Base-by-base conservation (phyloP, 1,140 invertebrate genomes). In the Dolichoris vasculosae region DNA sequence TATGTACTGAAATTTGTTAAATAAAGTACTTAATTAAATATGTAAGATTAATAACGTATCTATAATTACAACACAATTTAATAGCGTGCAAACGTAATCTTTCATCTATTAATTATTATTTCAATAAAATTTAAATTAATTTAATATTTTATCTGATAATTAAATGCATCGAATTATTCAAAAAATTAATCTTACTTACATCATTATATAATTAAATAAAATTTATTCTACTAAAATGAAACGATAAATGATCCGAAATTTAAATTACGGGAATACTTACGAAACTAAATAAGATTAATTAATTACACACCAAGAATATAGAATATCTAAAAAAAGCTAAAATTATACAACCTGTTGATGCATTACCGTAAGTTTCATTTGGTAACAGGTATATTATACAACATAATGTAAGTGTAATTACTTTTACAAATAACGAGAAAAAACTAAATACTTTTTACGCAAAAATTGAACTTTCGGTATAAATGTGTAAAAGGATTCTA, bases 311-410 rank as follows among this genome's bases (percentile, higher is more conserved):
- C 23, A 20, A 75, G 17, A 51, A 20, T 30, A 6, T 38, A 79
- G 23, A 79, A 78, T 32, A 48, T 11, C 20, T 64, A 79, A 43
- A 76, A 64, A 75, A 76, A 43, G 38, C 6, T 46, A 35, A 84
- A 64, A 77, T 84, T 78, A 73, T 20, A 38, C 59, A 59, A 84
- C 59, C 73, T 84, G 75, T 84, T 84, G 75, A 84, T 78, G 35
- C 55, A 76, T 83, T 59, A 75, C 26, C n/a, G 51, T n/a, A 51
- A 26, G 63, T 38, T 30, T 63, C 48, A 64, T 63, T 32, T 51
- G 23, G 32, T 38, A 81, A 48, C 79, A 69, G 51, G 63, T 69
- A n/a, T 67, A 69, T 69, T 32, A 67, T 48, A 64, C 69, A 46
- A 26, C 32, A 80, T 35, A 40, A 63, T 43, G 23, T 40, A n/a